These are phyloP conservation scores for Dendrocincla tyrannina DNA, from an alignment of 2,797 vertebrate species.

Conservation along the genomic window DNA sequence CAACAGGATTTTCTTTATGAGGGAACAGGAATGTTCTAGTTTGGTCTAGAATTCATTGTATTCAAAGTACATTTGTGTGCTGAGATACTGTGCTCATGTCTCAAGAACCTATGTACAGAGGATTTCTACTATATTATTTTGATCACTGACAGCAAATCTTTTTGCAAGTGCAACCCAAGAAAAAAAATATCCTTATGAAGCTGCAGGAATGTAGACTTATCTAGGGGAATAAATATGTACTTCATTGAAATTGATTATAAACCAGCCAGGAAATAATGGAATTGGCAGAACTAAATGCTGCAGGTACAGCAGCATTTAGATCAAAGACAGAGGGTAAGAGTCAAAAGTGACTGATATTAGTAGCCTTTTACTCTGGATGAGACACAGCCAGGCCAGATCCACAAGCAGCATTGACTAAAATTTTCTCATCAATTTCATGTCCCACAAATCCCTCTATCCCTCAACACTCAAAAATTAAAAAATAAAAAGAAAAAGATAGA, in stretches of 20 bases:
- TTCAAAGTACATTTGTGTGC: background rate
- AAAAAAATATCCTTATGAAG: background rate
- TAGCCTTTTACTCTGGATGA: background rate
- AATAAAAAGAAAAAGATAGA: background rate
- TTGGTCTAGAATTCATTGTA: background rate
- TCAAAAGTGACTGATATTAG: background rate
- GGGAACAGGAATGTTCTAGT: background rate
- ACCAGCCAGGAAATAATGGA: background rate
- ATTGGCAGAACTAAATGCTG: background rate
- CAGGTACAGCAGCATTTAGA: background rate
- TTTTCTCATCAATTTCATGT: background rate
- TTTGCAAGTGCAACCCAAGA: background rate
- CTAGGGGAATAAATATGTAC: background rate
- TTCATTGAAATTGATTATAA: background rate
- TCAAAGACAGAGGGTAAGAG: background rate
- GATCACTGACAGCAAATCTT: background rate
- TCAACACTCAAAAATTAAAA: background rate
- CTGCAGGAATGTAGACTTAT: background rate
- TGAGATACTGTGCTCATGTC: background rate
- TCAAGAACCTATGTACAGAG: background rate
- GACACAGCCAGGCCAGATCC: background rate
- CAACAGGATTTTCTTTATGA: background rate
- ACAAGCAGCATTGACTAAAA: background rate
- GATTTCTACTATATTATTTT: background rate
- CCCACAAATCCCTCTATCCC: background rate